A percentile compares a stretch with the other conserved stretches of the same genome.
These are phyloP conservation scores for Rapana venosa DNA, from an alignment of 2,888 invertebrate genomes.

Conservation along the genomic window DNA sequence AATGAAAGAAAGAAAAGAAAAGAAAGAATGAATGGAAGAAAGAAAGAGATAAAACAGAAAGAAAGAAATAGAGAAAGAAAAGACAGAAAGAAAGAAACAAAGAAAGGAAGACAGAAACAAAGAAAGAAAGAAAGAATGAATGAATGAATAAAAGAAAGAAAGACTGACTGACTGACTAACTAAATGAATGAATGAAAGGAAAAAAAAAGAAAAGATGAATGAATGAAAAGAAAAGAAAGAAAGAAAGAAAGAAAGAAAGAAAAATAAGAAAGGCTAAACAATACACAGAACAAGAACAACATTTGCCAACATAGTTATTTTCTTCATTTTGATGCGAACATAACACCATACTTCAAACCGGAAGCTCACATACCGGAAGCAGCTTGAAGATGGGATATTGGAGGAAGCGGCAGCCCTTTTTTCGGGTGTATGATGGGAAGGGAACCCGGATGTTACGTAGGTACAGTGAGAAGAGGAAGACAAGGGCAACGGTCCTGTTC, in stretches of 20 bases:
- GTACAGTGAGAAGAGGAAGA: constrained; percentile 74
- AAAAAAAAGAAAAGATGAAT: not conserved
- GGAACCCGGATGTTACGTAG: constrained; percentile 67
- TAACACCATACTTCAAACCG: no score
- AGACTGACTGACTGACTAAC: not conserved
- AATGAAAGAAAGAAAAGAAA: no score
- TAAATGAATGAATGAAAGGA: not conserved
- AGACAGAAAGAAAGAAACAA: not conserved
- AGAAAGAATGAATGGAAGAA: no score
- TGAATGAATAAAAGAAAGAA: not conserved
- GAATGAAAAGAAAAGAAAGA: not conserved
- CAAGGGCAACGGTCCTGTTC: constrained; percentile 62
- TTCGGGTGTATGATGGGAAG: constrained; percentile 77
- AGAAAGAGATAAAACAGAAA: no score
- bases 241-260: not conserved
- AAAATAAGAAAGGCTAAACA: no score
- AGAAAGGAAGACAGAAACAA: not conserved
- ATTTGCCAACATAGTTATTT: no score
- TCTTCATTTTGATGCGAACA: no score
- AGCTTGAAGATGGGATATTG: constrained; percentile 87
- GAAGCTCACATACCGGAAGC: constrained; percentile 83
- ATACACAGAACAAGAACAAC: no score
- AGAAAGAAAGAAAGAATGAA: not conserved
- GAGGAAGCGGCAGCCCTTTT: constrained; percentile 81
- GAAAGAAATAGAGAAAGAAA: no score